Conservation (phyloP, 2,797 vertebrate genomes). For the Urosaurus nigricauda region DNA sequence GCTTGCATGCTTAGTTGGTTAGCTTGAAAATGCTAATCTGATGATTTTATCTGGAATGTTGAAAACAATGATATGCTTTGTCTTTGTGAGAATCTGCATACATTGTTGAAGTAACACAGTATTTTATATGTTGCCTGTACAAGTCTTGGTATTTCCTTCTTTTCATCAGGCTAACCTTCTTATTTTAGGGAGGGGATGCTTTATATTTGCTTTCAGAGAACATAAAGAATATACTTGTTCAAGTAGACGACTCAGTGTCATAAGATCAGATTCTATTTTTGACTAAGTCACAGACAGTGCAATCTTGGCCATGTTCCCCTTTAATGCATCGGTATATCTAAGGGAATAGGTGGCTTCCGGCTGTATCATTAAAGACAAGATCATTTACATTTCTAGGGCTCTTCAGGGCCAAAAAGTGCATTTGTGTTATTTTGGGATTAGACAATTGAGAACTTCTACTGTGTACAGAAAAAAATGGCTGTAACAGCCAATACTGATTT, state of each 20-base stretch:
- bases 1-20: not conserved
- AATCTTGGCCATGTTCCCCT: not conserved
- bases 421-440: not conserved
- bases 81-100: not conserved
- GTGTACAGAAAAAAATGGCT: not conserved
- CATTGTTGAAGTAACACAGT: not conserved
- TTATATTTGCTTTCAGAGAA: constrained; percentile 1
- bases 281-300: not conserved
- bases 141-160: not conserved
- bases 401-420: not conserved
- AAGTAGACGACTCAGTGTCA: constrained; percentile 6
- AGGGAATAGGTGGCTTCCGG: not conserved
- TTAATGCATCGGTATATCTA: not conserved
- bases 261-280: constrained; percentile 20
- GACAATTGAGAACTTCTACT: not conserved
- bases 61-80: not conserved
- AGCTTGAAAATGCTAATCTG: constrained; percentile 4
- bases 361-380: not conserved
- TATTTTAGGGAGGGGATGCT: not conserved
- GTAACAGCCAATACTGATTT: not conserved
- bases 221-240: constrained; percentile 5
- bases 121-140: not conserved
- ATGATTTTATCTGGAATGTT: not conserved
- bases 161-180: constrained; percentile 14
- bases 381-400: not conserved